Base-by-base conservation (phyloP, 64 coral and sea anemone species). In the Porites lutea region DNA sequence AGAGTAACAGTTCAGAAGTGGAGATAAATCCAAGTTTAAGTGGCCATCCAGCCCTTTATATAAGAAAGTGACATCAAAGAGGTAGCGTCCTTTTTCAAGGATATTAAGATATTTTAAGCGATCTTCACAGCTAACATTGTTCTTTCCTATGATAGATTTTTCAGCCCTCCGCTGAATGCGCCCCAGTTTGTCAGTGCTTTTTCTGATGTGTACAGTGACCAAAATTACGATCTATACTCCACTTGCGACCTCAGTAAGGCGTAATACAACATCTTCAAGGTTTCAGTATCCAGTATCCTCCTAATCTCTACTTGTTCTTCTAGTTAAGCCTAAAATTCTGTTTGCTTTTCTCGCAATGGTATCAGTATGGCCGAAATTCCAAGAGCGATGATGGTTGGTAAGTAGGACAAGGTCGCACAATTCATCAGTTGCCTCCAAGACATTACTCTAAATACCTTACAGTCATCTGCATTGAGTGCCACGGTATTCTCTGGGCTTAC, bases 101-200 rank as follows among this genome's bases (percentile, higher is more conserved):
- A 55, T 55, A 55, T 55, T 55, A 55, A 55, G 53, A 55, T 11
- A 55, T 55, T 55, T 55, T 55, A 7, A 0, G 53, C 53, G 53
- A 7, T 55, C 53, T 55, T 55, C 53, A 83, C 75, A 83, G 15
- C 58, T 44, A 21, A 58, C 68, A 52, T 91, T 71, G 2, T 49
- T 75, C 2, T 92, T 83, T 75, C 72, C 72, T 52, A 92, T 15
- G 12, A 92, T 92, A 69, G 87, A 86, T 59, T 86, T 92, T 45
- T 71, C 77, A 20, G 68, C 90, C 20, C 90, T 83, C 57, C 71
- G 47, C 51, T 90, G 88, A 8, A 81, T 43, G 62, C 78, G 64
- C 70, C 82, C 88, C 15, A 81, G 13, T 49, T 80, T 80, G 16
- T 70, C 77, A 68, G 70, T 52, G 20, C 82, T 82, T 69, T 52